phyloP scores from a whole-genome alignment of 2,888 invertebrate species.

The Spatulosminthurus flaviceps region DNA sequence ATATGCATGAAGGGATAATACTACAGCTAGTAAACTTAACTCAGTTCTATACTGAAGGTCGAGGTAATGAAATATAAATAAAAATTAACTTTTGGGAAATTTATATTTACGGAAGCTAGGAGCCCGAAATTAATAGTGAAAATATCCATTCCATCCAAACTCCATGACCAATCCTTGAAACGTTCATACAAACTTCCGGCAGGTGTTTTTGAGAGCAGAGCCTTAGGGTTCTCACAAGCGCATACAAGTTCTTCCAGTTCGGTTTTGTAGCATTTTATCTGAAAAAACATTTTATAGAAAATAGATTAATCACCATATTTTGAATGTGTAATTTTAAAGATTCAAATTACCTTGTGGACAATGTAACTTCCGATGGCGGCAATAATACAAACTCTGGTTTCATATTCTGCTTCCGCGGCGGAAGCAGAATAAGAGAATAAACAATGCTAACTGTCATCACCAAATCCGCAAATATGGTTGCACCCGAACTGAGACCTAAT shows the following conservation, averaged over 20 bases:
- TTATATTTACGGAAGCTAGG: conserved; percentile 21
- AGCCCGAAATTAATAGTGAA: conserved; percentile 27
- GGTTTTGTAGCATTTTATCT: conserved; percentile 7
- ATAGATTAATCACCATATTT: no score
- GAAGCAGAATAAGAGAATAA: background rate
- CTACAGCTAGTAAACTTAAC: no score
- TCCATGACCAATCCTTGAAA: conserved; percentile 26
- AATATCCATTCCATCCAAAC: conserved; percentile 26
- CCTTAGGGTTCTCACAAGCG: background rate
- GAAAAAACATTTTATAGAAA: no score
- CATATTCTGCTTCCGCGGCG: background rate
- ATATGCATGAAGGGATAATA: no score
- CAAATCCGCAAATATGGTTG: background rate
- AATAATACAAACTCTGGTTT: background rate
- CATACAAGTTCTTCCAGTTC: conserved; percentile 18
- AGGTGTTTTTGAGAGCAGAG: background rate
- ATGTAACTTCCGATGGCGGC: conserved; percentile 22
- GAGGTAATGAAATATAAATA: no score
- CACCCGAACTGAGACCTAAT: background rate
- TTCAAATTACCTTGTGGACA: background rate
- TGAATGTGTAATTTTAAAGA: background rate
- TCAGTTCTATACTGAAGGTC: no score
- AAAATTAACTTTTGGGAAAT: no score
- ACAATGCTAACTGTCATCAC: background rate
- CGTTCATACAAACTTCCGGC: conserved; percentile 1